Evolutionary conservation across 2,888 invertebrate genomes (phyloP).

Genomic region (Anticlea derivata): DNA sequence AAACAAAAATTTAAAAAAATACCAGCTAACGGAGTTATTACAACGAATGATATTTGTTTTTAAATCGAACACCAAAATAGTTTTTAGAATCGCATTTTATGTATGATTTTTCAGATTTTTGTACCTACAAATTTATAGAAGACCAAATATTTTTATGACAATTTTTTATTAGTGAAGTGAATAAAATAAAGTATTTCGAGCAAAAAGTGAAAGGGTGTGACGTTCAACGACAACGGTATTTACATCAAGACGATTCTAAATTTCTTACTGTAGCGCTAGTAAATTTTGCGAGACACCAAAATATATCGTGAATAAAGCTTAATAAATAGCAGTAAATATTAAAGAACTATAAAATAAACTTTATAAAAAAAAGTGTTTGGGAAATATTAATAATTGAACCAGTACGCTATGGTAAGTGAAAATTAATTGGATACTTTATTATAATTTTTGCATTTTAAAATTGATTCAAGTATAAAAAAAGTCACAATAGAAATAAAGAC

Average conservation of each 20-base stretch:
- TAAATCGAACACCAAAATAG: conserved; percentile 36
- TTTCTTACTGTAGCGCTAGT: conserved; percentile 18
- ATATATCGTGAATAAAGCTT: not conserved
- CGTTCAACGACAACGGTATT: conserved; percentile 37
- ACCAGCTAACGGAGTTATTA: conserved; percentile 48
- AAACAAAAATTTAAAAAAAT: conserved; percentile 41
- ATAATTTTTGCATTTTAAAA: no score
- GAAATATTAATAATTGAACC: conserved; percentile 8
- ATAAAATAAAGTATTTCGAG: conserved; percentile 10
- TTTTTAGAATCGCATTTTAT: conserved; percentile 31
- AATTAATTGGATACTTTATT: no score
- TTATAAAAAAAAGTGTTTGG: conserved; percentile 12
- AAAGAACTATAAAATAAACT: conserved; percentile 2
- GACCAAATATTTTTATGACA: conserved; percentile 29
- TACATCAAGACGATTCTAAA: conserved; percentile 28
- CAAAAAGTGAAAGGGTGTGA: conserved; percentile 32
- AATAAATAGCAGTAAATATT: no score
- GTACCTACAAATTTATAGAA: conserved; percentile 27
- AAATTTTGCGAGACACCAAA: conserved; percentile 29
- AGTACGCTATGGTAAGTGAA: conserved; percentile 35
- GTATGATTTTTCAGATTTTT: conserved; percentile 34
- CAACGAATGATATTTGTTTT: conserved; percentile 62
- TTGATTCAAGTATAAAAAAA: no score
- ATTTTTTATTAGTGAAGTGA: conserved; percentile 35
- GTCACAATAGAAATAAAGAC: no score